A percentile compares a stretch with the other conserved stretches of the same genome.
phyloP scores from a whole-genome alignment of 2,888 invertebrate species.

The Oxytorus armatus region DNA sequence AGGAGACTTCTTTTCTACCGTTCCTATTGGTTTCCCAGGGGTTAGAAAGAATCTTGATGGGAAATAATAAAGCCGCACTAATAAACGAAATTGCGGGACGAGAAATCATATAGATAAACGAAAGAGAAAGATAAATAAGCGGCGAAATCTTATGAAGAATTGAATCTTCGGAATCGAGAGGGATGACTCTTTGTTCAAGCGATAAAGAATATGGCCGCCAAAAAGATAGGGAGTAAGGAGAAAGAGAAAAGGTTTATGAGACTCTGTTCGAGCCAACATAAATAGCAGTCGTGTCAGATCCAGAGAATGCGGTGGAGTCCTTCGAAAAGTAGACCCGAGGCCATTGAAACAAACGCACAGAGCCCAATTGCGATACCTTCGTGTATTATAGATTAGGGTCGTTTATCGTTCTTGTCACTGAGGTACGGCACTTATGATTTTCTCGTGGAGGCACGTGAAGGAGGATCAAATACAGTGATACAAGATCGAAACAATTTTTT shows the following conservation, averaged over 20 bases:
- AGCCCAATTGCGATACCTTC: conserved; percentile 43
- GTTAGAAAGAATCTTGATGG: no score
- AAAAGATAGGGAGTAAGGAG: neutral
- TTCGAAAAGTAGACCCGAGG: conserved; percentile 44
- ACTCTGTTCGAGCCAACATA: conserved; percentile 59
- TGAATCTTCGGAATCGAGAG: no score
- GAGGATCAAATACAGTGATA: no score
- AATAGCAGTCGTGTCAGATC: conserved; percentile 66
- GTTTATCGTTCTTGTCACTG: conserved; percentile 50
- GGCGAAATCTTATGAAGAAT: conserved; percentile 36
- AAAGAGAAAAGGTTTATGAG: conserved; percentile 42
- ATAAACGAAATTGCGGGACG: conserved; percentile 5
- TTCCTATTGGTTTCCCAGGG: no score
- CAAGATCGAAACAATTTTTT: no score
- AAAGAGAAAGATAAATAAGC: conserved; percentile 35
- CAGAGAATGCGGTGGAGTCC: conserved; percentile 51
- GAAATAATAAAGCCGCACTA: conserved; percentile 11
- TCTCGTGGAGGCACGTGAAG: no score
- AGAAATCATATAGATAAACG: conserved; percentile 38
- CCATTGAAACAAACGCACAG: conserved; percentile 52
- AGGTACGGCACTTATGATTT: no score
- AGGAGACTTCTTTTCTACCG: neutral
- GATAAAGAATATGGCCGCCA: no score
- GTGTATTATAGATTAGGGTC: conserved; percentile 44
- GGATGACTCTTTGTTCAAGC: no score